Base-by-base conservation (phyloP, 2,797 vertebrate species). In the Delichon dasypus region DNA sequence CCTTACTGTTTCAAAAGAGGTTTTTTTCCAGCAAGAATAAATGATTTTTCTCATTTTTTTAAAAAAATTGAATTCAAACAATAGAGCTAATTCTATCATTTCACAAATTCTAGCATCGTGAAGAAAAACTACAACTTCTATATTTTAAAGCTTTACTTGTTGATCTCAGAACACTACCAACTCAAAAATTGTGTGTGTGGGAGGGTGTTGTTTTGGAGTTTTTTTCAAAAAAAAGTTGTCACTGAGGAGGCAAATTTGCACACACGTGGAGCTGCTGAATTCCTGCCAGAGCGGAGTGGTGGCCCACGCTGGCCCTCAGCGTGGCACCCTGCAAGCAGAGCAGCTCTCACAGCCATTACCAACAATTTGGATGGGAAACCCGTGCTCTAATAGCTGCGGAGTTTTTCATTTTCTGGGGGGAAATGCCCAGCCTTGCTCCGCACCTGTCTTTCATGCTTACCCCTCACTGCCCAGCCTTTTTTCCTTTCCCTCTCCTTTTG, bases 361-460 rank as follows among this genome's bases (percentile, higher is more conserved):
- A 71, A 45, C 0, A 0, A 32, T 19, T 30, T 0, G 0, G 27
- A 22, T 17, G n/a, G 40, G 13, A 88, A 83, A 70, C 32, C 42
- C 0, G 0, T 3, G 6, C 36, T 65, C 36, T 6, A 12, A 53
- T 6, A 74, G 58, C 53, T 53, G 27, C 61, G 47, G 57, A 51
- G 25, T 5, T 68, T 53, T 45, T n/a, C 5, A 5, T 44, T 60
- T 62, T 38, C 40, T 34, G 19, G 29, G 30, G 19, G 44, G 13
- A 44, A 61, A 70, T 23, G 27, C 48, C 76, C 48, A 40, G 64
- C 67, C 27, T 76, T 27, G 11, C 47, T 70, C 44, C 64, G 26
- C 36, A 51, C 16, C 36, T 77, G 38, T 45, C 20, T 23, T 66
- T 64, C 38, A 11, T 0, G 0, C 6, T 54, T 27, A n/a, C 9